Conservation (phyloP, 2,888 invertebrate genomes). For the Leptinotarsa rubiginosa region DNA sequence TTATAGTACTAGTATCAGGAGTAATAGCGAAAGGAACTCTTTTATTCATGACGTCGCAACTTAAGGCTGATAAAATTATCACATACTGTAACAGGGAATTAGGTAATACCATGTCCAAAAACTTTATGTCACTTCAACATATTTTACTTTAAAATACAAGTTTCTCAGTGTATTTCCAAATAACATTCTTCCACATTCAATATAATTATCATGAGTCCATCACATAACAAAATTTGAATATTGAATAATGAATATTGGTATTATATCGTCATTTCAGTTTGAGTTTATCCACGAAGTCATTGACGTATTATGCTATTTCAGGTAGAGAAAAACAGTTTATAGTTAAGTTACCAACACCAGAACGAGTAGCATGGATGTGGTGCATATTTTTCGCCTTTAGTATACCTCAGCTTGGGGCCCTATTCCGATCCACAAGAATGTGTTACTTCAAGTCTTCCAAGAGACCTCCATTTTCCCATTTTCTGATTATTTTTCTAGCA, state of each 20-base stretch:
- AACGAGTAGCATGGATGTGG: constrained; percentile 94
- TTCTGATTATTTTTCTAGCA: constrained; percentile 80
- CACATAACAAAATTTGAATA: too few species aligned
- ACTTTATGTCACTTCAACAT: background rate
- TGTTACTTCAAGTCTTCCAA: constrained; percentile 91
- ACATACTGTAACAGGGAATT: constrained; percentile 87
- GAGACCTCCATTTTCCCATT: constrained; percentile 75
- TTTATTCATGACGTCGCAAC: constrained; percentile 92
- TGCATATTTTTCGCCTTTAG: constrained; percentile 87
- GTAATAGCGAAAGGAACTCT: constrained; percentile 90
- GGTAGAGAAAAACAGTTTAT: constrained; percentile 89
- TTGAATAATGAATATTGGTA: too few species aligned
- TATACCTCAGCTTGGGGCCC: constrained; percentile 88
- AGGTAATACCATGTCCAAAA: constrained; percentile 69
- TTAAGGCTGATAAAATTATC: constrained; percentile 80
- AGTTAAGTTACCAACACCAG: constrained; percentile 84
- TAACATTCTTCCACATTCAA: background rate
- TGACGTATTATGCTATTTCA: constrained; percentile 61
- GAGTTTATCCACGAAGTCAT: background rate
- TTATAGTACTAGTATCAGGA: constrained; percentile 85
- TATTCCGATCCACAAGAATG: constrained; percentile 86
- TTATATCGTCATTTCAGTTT: too few species aligned
- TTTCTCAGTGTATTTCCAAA: background rate
- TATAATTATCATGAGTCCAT: too few species aligned
- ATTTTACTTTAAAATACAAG: background rate